Evolutionary conservation across 2,113 vertebrate genomes (phyloP).

Genomic region (Phocoena sinus): DNA sequence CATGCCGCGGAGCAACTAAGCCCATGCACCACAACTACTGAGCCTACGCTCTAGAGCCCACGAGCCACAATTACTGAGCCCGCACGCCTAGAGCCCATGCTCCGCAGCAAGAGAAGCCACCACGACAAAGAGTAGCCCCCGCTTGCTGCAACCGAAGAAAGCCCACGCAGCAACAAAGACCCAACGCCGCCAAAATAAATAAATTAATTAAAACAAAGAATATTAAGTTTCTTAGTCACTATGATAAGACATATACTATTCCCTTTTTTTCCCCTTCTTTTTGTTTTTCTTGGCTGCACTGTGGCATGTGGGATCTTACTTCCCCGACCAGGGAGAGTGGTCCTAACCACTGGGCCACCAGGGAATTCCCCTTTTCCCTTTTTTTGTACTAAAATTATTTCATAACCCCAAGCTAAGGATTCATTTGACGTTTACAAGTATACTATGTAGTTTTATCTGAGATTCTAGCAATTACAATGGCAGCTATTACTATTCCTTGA

Average conservation of each 20-base stretch:
- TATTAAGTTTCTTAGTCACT: neutral
- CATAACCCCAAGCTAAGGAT: neutral
- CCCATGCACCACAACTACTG: too few relatives aligned
- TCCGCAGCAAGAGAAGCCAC: too few relatives aligned
- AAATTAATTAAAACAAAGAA: neutral
- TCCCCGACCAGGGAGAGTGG: neutral
- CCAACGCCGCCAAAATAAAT: too few relatives aligned
- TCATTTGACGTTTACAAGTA: neutral
- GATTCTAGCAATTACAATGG: neutral
- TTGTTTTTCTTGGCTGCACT: neutral
- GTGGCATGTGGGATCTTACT: neutral
- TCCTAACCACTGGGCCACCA: neutral
- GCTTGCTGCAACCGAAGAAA: too few relatives aligned
- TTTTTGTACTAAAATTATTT: neutral
- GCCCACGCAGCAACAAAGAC: too few relatives aligned
- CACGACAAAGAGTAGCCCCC: too few relatives aligned
- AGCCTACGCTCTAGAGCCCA: too few relatives aligned
- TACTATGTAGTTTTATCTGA: neutral
- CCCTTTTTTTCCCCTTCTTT: neutral
- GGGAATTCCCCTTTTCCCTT: neutral
- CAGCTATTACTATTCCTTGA: neutral
- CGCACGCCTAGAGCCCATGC: too few relatives aligned
- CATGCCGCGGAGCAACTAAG: too few relatives aligned
- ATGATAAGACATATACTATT: neutral
- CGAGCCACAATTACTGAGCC: too few relatives aligned